Base-by-base conservation (phyloP, 2,113 vertebrate species). In the Phaethornis superciliosus region DNA sequence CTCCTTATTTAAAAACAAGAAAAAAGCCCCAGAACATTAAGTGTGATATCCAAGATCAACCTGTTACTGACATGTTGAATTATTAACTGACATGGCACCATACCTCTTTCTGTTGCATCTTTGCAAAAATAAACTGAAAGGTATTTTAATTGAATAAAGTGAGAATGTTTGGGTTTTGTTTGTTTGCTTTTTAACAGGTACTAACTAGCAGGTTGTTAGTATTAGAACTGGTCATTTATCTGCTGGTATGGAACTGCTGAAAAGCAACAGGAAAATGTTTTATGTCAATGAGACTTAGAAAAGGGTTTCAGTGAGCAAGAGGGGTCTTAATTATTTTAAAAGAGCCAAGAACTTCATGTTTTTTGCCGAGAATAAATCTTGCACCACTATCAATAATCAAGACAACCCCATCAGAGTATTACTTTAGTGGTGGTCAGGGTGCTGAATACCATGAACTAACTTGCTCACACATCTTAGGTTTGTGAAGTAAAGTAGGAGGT, bases 1-100 rank as follows among this genome's bases (percentile, higher is more conserved):
- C 89, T 97, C 91, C 99, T 98, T 97, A 95, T 26, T 58, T 75
- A 77, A 88, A 58, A 77, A 44, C 6, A 67, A 87, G n/a, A 46
- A 60, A 42, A 62, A 32, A 58, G 47, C 0, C 15, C 40, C 68
- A 89, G 65, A 23, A 79, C 4, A 14, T 67, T 51, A 81, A 74
- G 12, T 14, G 17, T 42, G 10, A 94, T 47, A 54, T 76, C 79
- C 20, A 81, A 81, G 81, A 46, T 72, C 47, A 87, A 18, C 10
- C 51, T 58, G 33, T 32, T 64, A 68, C 33, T 8, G 37, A 88
- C 12, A n/a, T 22, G 15, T 7, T 40, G 51, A 87, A 55, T 54
- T 83, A 58, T 16, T 42, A 81, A 84, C 1, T 80, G 59, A 67
- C 18, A 14, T 74, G 23, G n/a, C 11, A 55, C 58, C 54, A 56